Percentiles rank a stretch among this genome's conserved stretches.
phyloP scores from a whole-genome alignment of 2,888 invertebrate species.

The Creontiades dilutus region DNA sequence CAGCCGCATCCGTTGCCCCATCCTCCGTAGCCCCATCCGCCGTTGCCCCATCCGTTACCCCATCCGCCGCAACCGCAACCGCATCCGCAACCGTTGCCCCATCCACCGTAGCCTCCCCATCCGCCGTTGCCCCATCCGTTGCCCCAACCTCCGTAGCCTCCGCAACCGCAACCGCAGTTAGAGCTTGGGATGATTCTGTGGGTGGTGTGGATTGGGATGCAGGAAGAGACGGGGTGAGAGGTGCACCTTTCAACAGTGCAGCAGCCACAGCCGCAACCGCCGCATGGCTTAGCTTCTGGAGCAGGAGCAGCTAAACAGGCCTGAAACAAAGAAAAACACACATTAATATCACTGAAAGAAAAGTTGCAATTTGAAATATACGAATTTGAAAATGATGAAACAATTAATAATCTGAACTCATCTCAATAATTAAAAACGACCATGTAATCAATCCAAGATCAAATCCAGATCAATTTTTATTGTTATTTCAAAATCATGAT shows the following conservation, averaged over 20 bases:
- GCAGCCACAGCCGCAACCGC: slow-evolving; percentile 26
- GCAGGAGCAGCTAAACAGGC: slow-evolving; percentile 44
- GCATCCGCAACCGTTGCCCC: slow-evolving; percentile 24
- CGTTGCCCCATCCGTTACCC: background rate
- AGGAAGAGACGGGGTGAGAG: slow-evolving; percentile 28
- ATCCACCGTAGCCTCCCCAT: background rate
- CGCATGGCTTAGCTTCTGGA: slow-evolving; percentile 41
- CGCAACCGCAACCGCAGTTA: slow-evolving; percentile 5
- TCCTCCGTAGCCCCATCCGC: slow-evolving; percentile 18
- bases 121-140: background rate
- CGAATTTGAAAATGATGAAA: background rate
- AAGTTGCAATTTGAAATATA: background rate
- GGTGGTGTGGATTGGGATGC: slow-evolving; percentile 48
- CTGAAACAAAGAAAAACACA: slow-evolving; percentile 24
- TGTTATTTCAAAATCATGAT: too few species aligned
- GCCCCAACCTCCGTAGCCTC: slow-evolving; percentile 20
- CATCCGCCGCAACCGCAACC: background rate
- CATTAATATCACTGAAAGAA: background rate
- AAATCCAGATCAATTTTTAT: too few species aligned
- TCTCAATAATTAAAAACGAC: background rate
- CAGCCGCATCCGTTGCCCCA: slow-evolving; percentile 34
- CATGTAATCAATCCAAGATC: background rate
- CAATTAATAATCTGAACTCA: background rate
- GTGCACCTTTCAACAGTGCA: slow-evolving; percentile 9
- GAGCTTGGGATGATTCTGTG: slow-evolving; percentile 28